Conservation (phyloP, 2,797 vertebrate species). For the Heliangelus exortis region DNA sequence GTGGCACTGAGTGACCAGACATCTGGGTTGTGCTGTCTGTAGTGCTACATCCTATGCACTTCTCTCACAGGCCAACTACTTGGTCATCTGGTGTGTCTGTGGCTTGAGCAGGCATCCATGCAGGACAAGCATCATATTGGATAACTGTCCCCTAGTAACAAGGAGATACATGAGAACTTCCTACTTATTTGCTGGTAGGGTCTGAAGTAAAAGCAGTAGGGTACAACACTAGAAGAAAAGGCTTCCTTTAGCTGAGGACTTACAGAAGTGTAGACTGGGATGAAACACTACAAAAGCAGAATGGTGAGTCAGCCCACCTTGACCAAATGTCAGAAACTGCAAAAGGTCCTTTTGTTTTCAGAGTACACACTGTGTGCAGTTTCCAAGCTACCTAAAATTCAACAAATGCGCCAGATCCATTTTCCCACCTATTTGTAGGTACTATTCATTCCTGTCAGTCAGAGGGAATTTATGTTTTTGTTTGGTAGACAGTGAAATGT, state of each 20-base stretch:
- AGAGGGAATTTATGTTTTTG: not conserved
- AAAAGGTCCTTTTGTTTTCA: not conserved
- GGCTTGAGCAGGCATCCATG: not conserved
- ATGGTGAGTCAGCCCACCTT: not conserved
- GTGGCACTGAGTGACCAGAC: not conserved
- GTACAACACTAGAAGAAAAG: not conserved
- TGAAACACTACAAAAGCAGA: not conserved
- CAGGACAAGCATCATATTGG: not conserved
- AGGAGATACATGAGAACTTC: rapidly evolving
- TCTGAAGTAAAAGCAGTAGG: not conserved
- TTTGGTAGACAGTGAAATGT: not conserved
- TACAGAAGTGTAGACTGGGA: not conserved
- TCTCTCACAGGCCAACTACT: not conserved
- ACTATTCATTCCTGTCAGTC: not conserved
- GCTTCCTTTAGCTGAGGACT: not conserved
- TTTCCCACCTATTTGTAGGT: not conserved
- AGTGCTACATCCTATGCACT: not conserved
- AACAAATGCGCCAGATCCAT: not conserved
- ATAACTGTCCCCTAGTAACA: not conserved
- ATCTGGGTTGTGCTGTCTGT: not conserved
- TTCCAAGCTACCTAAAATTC: not conserved
- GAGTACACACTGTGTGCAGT: not conserved
- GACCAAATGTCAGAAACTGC: not conserved
- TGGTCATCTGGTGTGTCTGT: not conserved
- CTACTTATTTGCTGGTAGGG: not conserved